Evolutionary conservation across 2,113 vertebrate genomes (phyloP).

Genomic region (Chaenogobius annularis): DNA sequence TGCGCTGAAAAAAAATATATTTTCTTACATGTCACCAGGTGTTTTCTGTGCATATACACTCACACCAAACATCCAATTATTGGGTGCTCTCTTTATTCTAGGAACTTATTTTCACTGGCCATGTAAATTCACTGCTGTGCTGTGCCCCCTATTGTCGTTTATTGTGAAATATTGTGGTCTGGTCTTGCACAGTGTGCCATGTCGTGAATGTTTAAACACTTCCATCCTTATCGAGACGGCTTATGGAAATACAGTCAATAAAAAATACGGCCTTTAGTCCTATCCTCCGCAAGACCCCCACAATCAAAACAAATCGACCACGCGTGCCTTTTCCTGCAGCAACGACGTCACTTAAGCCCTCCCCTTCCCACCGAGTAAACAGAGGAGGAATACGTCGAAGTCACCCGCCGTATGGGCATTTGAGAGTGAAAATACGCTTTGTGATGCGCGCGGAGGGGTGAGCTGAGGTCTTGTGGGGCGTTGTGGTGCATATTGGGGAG

Average conservation of each 20-base stretch:
- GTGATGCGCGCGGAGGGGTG: not conserved
- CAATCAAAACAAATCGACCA: constrained; percentile 81
- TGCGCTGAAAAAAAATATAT: no score
- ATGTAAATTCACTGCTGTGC: not conserved
- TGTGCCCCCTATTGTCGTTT: not conserved
- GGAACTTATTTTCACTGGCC: no score
- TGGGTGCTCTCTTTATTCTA: no score
- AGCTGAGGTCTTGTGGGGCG: not conserved
- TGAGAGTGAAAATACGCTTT: not conserved
- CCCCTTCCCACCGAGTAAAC: constrained; percentile 61
- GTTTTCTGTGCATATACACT: no score
- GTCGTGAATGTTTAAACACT: constrained; percentile 20
- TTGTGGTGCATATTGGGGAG: constrained; percentile 12
- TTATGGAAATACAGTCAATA: not conserved
- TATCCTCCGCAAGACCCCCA: constrained; percentile 31
- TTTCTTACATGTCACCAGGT: no score
- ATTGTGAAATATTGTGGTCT: not conserved
- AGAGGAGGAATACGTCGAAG: constrained; percentile 35
- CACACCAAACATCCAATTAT: no score
- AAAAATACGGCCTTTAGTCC: not conserved
- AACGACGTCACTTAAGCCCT: constrained; percentile 71
- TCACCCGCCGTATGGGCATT: constrained; percentile 29
- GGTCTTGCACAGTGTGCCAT: constrained; percentile 1
- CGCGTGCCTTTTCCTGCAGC: constrained; percentile 78
- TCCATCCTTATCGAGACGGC: not conserved